phyloP scores from a whole-genome alignment of 2,797 vertebrate genomes.

The Sebastes iracundus region DNA sequence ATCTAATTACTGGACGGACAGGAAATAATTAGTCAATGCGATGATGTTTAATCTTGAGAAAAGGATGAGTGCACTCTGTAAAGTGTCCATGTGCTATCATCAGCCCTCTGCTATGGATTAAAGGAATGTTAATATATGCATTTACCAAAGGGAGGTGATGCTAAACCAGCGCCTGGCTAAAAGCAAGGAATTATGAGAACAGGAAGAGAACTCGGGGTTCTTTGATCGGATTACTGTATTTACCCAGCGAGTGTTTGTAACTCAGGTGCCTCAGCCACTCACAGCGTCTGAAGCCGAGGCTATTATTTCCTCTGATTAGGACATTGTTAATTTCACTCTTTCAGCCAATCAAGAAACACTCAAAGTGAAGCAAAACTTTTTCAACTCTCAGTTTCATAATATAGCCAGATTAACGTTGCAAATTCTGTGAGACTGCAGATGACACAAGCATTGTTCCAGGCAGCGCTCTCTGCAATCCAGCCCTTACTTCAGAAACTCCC shows the following conservation, averaged over 20 bases:
- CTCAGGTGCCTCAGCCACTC: constrained; percentile 63
- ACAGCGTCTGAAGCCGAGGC: constrained; percentile 24
- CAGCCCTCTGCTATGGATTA: constrained; percentile 62
- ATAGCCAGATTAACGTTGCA: constrained; percentile 72
- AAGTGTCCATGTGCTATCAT: constrained; percentile 54
- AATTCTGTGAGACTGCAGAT: constrained; percentile 69
- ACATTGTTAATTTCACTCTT: constrained; percentile 59
- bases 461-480: constrained; percentile 50
- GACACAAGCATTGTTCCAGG: constrained; percentile 80
- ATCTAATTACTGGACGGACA: constrained; percentile 61
- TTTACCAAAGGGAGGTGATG: constrained; percentile 66
- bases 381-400: constrained; percentile 59
- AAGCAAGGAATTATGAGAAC: constrained; percentile 66
- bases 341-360: constrained; percentile 54
- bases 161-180: constrained; percentile 62
- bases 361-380: constrained; percentile 72
- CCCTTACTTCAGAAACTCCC: constrained; percentile 53
- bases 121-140: constrained; percentile 66
- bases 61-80: constrained; percentile 41
- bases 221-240: constrained; percentile 77
- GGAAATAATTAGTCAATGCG: constrained; percentile 64
- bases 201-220: constrained; percentile 54
- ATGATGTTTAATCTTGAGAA: constrained; percentile 59
- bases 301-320: constrained; percentile 72
- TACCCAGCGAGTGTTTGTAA: constrained; percentile 64